Conservation (phyloP, 1,140 invertebrate species). For the Pemphigus obesinymphae region DNA sequence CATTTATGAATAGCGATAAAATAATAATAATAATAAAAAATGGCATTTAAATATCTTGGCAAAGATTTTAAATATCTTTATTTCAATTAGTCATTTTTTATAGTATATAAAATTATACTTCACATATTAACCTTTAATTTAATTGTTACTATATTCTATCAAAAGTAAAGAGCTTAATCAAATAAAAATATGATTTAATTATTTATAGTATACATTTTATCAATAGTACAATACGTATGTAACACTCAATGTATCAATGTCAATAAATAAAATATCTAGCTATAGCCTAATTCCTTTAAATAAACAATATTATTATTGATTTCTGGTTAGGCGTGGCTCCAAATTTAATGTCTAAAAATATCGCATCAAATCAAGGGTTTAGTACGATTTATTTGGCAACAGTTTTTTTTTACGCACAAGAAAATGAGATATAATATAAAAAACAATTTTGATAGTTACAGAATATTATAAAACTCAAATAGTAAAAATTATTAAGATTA, state of each 20-base stretch:
- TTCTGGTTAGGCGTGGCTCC: constrained; percentile 32
- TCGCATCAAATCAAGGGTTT: not conserved
- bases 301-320: constrained; percentile 37
- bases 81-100: not conserved
- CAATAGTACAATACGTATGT: not conserved
- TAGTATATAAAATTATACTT: not conserved
- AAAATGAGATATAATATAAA: no score
- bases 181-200: not conserved
- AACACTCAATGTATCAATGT: not conserved
- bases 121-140: not conserved
- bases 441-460: no score
- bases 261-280: not conserved
- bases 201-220: not conserved
- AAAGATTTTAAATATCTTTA: not conserved
- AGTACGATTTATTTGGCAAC: constrained; percentile 10
- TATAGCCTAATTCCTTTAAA: constrained; percentile 1
- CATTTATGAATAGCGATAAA: not conserved
- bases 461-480: not conserved
- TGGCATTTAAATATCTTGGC: constrained; percentile 1
- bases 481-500: no score
- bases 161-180: not conserved
- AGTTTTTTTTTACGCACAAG: not conserved
- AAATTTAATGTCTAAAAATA: constrained; percentile 35
- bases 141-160: not conserved
- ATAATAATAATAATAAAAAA: not conserved